Percentiles rank a stretch among this genome's conserved stretches.
These are phyloP conservation scores for Corythucha ciliata DNA, from an alignment of 2,888 invertebrate genomes.

Conservation along the genomic window DNA sequence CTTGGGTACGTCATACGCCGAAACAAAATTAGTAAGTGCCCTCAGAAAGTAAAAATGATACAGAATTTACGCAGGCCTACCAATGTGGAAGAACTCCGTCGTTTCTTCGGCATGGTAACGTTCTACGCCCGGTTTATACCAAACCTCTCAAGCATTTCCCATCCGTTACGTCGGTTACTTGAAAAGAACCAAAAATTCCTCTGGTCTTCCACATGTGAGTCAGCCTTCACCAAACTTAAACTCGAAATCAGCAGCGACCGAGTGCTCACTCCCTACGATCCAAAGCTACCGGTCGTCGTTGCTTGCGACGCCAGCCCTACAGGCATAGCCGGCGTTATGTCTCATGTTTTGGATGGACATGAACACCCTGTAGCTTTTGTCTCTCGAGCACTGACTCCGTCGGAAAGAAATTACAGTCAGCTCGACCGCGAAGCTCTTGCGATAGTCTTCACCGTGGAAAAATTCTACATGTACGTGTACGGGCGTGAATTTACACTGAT, in stretches of 20 bases:
- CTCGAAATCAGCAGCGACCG: conserved; percentile 30
- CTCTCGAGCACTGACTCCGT: conserved; percentile 31
- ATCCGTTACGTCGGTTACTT: conserved; percentile 30
- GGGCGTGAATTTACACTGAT: conserved; percentile 41
- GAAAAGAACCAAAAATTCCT: conserved; percentile 23
- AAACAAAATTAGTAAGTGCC: conserved; percentile 7
- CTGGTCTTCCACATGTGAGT: conserved; percentile 30
- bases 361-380: conserved; percentile 28
- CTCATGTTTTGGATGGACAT: conserved; percentile 14
- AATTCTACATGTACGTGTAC: conserved; percentile 5
- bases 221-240: conserved; percentile 32
- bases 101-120: conserved; percentile 14
- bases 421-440: conserved; percentile 27
- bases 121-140: conserved; percentile 14
- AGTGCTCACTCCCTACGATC: conserved; percentile 31
- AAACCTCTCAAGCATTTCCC: conserved; percentile 24
- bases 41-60: conserved; percentile 2
- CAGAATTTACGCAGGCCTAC: background rate
- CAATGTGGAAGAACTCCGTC: conserved; percentile 7
- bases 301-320: conserved; percentile 25
- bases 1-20: conserved; percentile 4
- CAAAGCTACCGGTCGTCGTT: conserved; percentile 28
- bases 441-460: conserved; percentile 8
- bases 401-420: conserved; percentile 19
- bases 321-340: conserved; percentile 3